Base-by-base conservation (phyloP, 2,113 vertebrate species). In the Xiphophorus couchianus region DNA sequence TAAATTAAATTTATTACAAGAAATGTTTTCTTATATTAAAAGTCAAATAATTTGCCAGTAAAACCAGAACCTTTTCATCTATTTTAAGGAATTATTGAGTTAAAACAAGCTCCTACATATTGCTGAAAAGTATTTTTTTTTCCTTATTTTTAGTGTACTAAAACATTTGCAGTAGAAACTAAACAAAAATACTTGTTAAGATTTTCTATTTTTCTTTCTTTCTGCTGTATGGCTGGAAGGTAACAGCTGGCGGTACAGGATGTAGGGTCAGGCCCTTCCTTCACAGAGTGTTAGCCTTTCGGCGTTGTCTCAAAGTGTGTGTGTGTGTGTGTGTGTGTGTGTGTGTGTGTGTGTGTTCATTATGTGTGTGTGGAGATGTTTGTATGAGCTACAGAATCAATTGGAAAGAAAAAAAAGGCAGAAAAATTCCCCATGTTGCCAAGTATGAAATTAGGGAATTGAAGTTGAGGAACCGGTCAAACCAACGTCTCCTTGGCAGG, bases 181-280 rank as follows among this genome's bases (percentile, higher is more conserved):
- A 37, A 37, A 37, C 35, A 37, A 11, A 35, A 35, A 35, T 35
- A 11, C 35, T 11, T 37, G 35, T 11, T 37, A 37, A 37, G 10
- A 37, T 37, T 37, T 12, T 11, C 10, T 37, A 35, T 37, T 37
- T 44, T 2, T 69, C 30, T n/a, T 7, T 42, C 8, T 33, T 4
- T 27, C 25, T 37, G 3, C 79, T 25, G 3, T 3, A 4, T 77
- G 82, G 25, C 86, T 80, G n/a, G 33, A 83, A 74, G 90, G 89
- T 83, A 89, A 78, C 92, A 91, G 92, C 89, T 91, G 90, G 66
- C 64, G 22, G 28, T 71, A 73, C 91, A 90, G 92, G 92, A 93
- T 92, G 75, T 74, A 67, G 66, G 30, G n/a, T 75, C 78, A 92
- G 90, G 88, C 85, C 73, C 67, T 78, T 92, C 92, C 91, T 89